Conservation (phyloP, 2,113 vertebrate genomes). For the Cyphotilapia sp. region DNA sequence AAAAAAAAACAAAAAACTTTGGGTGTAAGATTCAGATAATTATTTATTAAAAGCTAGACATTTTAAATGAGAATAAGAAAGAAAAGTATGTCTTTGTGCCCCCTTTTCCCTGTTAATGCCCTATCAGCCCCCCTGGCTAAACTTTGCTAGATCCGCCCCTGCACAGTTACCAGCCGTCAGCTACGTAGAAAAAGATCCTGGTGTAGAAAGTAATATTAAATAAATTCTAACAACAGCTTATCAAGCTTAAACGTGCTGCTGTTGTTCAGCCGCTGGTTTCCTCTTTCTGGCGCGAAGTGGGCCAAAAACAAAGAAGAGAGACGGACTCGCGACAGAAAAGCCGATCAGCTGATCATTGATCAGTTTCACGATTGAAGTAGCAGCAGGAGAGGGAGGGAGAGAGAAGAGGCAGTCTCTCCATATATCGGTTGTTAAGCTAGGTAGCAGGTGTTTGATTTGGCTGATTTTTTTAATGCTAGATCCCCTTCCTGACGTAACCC, state of each 20-base stretch:
- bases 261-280: background rate
- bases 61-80: no score
- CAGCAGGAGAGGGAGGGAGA: accelerated
- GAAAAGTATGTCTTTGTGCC: no score
- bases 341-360: background rate
- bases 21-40: no score
- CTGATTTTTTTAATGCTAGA: background rate
- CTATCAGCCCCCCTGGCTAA: background rate
- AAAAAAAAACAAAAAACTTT: no score
- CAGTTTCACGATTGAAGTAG: no score
- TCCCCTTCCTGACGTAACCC: background rate
- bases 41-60: no score
- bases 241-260: background rate
- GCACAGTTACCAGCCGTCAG: background rate
- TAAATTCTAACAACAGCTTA: background rate
- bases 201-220: background rate
- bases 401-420: no score
- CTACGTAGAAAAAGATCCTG: accelerated
- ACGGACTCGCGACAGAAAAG: accelerated
- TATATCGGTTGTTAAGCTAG: background rate
- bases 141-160: background rate
- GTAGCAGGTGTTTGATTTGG: background rate
- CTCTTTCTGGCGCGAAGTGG: accelerated
- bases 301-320: no score
- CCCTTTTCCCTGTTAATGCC: no score